Conservation (phyloP, 2,113 vertebrate genomes). For the Rhineura floridana region DNA sequence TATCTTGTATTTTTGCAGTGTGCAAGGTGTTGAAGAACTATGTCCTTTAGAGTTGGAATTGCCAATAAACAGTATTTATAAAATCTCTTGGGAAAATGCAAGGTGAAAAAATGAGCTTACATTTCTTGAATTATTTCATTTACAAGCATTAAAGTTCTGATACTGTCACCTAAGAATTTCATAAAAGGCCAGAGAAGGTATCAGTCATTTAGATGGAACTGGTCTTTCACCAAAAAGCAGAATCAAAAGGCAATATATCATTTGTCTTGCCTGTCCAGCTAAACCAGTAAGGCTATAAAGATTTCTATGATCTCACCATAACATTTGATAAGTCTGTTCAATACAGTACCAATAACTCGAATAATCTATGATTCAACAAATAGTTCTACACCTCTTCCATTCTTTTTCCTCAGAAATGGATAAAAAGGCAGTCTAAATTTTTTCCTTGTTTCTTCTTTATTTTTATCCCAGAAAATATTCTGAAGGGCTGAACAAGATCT, state of each 20-base stretch:
- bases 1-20: neutral
- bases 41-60: neutral
- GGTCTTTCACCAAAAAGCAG: neutral
- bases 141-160: neutral
- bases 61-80: neutral
- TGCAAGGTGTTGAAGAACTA: neutral
- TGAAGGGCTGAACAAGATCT: neutral
- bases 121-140: slow-evolving; percentile 6
- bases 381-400: neutral
- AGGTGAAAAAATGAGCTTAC: neutral
- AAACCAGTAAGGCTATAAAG: neutral
- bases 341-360: neutral
- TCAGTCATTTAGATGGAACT: neutral
- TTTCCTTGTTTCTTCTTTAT: neutral
- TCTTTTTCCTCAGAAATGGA: neutral
- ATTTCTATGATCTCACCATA: neutral
- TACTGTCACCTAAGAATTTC: neutral
- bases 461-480: neutral
- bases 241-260: neutral
- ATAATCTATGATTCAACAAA: neutral
- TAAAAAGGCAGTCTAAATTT: neutral
- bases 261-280: neutral
- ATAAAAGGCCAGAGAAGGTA: neutral
- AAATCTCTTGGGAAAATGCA: neutral
- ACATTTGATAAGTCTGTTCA: neutral